phyloP scores from a whole-genome alignment of 2,797 vertebrate genomes.

The Melanotaenia trifasciata region DNA sequence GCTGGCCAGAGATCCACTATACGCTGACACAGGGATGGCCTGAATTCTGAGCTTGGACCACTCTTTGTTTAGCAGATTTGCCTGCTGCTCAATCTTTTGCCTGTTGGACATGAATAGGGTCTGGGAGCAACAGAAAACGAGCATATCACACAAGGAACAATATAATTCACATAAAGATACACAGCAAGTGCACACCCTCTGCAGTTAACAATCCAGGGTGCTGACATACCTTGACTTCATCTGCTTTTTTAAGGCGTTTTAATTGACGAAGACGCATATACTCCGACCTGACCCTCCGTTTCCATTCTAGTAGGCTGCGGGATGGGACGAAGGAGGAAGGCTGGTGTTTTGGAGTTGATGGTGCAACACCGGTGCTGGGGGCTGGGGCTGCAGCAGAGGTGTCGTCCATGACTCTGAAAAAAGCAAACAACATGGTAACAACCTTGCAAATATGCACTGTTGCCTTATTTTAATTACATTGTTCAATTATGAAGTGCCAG shows the following conservation, averaged over 20 bases:
- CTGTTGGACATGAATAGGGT: constrained; percentile 92
- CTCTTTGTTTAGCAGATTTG: constrained; percentile 90
- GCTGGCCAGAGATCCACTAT: constrained; percentile 83
- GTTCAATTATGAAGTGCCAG: not conserved
- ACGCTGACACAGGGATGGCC: constrained; percentile 87
- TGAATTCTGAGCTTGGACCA: constrained; percentile 95
- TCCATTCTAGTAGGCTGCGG: constrained; percentile 90
- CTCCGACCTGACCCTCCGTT: constrained; percentile 95
- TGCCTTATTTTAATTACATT: not conserved
- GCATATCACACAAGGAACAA: constrained; percentile 8
- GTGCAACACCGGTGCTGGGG: constrained; percentile 50
- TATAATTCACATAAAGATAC: not conserved
- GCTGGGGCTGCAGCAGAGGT: constrained; percentile 44
- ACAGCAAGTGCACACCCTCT: not conserved
- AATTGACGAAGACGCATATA: constrained; percentile 96
- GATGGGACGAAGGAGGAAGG: constrained; percentile 74
- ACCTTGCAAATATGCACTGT: not conserved
- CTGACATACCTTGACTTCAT: constrained; percentile 90
- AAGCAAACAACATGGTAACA: constrained; percentile 11
- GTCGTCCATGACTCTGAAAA: constrained; percentile 73
- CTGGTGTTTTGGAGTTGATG: constrained; percentile 57
- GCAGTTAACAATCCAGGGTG: not conserved
- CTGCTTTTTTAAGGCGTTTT: constrained; percentile 93
- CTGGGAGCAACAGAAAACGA: constrained; percentile 74
- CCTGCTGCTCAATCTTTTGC: constrained; percentile 91